Conservation (phyloP, 2,888 invertebrate genomes). For the Calliphora vomitoria region DNA sequence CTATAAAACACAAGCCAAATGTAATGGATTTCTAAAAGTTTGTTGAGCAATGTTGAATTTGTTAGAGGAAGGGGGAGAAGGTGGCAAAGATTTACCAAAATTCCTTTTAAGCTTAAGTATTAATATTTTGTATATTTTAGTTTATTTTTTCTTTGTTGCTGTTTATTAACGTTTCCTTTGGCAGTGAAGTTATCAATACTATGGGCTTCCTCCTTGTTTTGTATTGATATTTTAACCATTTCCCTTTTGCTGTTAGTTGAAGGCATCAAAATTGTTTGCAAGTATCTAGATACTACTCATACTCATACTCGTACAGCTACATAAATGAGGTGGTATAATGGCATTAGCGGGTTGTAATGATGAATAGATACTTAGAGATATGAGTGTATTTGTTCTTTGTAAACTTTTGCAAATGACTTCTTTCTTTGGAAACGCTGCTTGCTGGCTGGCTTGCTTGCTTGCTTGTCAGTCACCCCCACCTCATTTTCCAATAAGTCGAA, state of each 20-base stretch:
- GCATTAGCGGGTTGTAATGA: slow-evolving; percentile 68
- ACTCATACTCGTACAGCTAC: slow-evolving; percentile 20
- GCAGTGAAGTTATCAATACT: slow-evolving; percentile 46
- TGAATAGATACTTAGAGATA: slow-evolving; percentile 56
- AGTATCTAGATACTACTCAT: slow-evolving; percentile 11
- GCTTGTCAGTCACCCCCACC: neutral
- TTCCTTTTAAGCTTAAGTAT: slow-evolving; percentile 69
- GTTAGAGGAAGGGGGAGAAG: neutral
- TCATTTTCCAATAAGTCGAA: neutral
- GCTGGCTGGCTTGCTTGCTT: too few species aligned
- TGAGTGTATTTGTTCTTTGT: slow-evolving; percentile 40
- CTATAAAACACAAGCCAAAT: slow-evolving; percentile 34
- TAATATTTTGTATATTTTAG: slow-evolving; percentile 72
- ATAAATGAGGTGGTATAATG: slow-evolving; percentile 64
- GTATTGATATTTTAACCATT: slow-evolving; percentile 27
- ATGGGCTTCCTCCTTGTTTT: slow-evolving; percentile 7
- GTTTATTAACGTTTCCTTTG: slow-evolving; percentile 37
- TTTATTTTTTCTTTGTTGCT: slow-evolving; percentile 50
- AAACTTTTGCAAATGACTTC: slow-evolving; percentile 53
- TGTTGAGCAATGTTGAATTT: neutral
- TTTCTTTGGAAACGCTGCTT: neutral
- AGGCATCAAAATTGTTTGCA: neutral
- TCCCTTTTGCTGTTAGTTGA: slow-evolving; percentile 3
- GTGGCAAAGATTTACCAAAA: slow-evolving; percentile 45
- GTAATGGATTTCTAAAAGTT: slow-evolving; percentile 52